Conservation (phyloP, 2,797 vertebrate genomes). For the Arrhamphus sclerolepis region DNA sequence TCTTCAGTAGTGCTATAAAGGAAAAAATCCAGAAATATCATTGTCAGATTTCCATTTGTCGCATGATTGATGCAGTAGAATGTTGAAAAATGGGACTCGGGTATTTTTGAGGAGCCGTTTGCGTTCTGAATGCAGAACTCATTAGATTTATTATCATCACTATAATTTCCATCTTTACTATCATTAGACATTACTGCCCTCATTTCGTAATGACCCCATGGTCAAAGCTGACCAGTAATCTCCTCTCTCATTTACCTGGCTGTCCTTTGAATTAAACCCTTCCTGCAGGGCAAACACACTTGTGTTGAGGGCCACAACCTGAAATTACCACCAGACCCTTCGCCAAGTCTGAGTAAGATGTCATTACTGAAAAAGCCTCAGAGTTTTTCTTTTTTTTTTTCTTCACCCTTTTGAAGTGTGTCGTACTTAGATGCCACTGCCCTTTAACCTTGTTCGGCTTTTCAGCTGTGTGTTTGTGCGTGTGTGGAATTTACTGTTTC, state of each 20-base stretch:
- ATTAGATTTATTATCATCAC: slow-evolving; percentile 1
- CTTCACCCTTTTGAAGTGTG: slow-evolving; percentile 72
- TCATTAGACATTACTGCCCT: slow-evolving; percentile 23
- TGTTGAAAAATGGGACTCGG: background rate
- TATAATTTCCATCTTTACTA: background rate
- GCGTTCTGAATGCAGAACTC: background rate
- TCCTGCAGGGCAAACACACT: slow-evolving; percentile 40
- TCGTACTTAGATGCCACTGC: slow-evolving; percentile 63
- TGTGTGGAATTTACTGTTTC: slow-evolving; percentile 41
- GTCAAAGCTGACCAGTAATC: slow-evolving; percentile 46
- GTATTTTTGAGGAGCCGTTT: background rate
- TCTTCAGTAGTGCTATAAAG: no score
- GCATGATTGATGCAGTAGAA: background rate
- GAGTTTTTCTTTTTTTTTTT: slow-evolving; percentile 17
- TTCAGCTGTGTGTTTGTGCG: slow-evolving; percentile 26
- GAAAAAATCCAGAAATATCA: background rate
- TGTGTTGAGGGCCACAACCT: slow-evolving; percentile 49
- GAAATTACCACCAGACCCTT: slow-evolving; percentile 66
- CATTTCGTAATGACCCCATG: slow-evolving; percentile 43
- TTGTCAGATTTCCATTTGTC: background rate
- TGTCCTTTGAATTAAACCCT: slow-evolving; percentile 59
- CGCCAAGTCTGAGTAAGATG: slow-evolving; percentile 54
- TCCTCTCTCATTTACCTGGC: slow-evolving; percentile 65
- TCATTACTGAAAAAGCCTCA: slow-evolving; percentile 65
- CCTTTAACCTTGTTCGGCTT: slow-evolving; percentile 61